A percentile compares a stretch with the other conserved stretches of the same genome.
phyloP scores from a whole-genome alignment of 2,113 vertebrate species.

The Epinephelus fuscoguttatus region DNA sequence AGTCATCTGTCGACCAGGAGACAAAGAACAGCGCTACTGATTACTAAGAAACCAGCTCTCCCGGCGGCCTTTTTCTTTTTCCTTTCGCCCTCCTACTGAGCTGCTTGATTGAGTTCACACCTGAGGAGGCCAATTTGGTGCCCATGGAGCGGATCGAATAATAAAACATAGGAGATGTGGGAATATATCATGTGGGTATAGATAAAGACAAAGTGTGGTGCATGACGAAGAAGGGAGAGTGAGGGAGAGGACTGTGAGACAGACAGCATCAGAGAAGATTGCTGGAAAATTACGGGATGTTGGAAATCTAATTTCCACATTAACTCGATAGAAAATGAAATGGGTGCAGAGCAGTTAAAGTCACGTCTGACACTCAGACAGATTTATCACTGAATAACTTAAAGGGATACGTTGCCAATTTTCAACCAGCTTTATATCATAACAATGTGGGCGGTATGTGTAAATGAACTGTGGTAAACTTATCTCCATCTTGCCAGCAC shows the following conservation, averaged over 20 bases:
- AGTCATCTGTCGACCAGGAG: constrained; percentile 36
- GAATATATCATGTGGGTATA: constrained; percentile 20
- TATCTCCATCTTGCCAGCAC: no score
- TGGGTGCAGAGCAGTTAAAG: constrained; percentile 24
- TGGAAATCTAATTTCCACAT: constrained; percentile 51
- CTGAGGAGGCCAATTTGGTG: constrained; percentile 54
- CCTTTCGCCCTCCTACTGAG: constrained; percentile 62
- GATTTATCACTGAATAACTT: constrained; percentile 14
- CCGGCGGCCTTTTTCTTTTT: constrained; percentile 36
- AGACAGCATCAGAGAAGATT: constrained; percentile 9
- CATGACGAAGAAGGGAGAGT: background rate
- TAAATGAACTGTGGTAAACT: no score
- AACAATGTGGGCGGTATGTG: no score
- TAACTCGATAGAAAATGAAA: constrained; percentile 35
- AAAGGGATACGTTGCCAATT: background rate
- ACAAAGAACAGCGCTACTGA: constrained; percentile 43
- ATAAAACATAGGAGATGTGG: background rate
- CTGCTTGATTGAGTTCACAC: constrained; percentile 73
- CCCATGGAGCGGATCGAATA: constrained; percentile 33
- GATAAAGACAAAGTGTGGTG: constrained; percentile 24
- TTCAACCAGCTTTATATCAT: no score
- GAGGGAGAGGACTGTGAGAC: background rate
- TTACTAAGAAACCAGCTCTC: constrained; percentile 52
- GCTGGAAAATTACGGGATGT: constrained; percentile 17
- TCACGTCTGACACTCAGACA: constrained; percentile 22